Percentiles rank a stretch among this genome's conserved stretches.
These are phyloP conservation scores for Eucera pruinosa DNA, from an alignment of 2,888 invertebrate genomes.

Conservation along the genomic window DNA sequence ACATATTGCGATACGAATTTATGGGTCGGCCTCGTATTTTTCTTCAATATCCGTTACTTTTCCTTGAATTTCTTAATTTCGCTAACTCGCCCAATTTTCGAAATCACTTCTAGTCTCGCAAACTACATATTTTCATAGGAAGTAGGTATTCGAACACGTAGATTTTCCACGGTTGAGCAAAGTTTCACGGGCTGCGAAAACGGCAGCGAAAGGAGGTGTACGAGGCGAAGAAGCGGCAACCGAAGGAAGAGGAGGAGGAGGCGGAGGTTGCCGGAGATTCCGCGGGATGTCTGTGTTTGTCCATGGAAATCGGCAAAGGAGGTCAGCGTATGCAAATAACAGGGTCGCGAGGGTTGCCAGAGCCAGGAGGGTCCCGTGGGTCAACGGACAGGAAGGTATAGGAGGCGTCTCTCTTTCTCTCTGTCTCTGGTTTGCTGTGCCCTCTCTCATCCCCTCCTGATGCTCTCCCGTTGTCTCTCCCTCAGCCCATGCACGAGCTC, in stretches of 20 bases:
- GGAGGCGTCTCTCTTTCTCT: slow-evolving; percentile 22
- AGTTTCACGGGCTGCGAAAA: slow-evolving; percentile 44
- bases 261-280: slow-evolving; percentile 56
- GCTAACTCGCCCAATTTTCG: too few species aligned
- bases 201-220: slow-evolving; percentile 25
- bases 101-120: neutral
- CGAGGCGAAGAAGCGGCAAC: slow-evolving; percentile 2
- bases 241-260: neutral
- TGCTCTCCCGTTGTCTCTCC: slow-evolving; percentile 56
- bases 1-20: too few species aligned
- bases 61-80: neutral
- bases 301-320: slow-evolving; percentile 74
- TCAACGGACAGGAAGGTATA: slow-evolving; percentile 69
- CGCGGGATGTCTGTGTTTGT: slow-evolving; percentile 70
- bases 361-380: slow-evolving; percentile 71
- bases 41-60: neutral
- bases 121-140: neutral
- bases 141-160: neutral
- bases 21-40: neutral
- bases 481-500: slow-evolving; percentile 60
- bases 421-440: slow-evolving; percentile 23
- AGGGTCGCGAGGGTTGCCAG: slow-evolving; percentile 74
- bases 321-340: slow-evolving; percentile 80
- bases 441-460: slow-evolving; percentile 19
- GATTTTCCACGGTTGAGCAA: slow-evolving; percentile 41